A percentile compares a stretch with the other conserved stretches of the same genome.
Evolutionary conservation across 2,113 vertebrate species (phyloP).

Genomic region (Sylvietta virens): DNA sequence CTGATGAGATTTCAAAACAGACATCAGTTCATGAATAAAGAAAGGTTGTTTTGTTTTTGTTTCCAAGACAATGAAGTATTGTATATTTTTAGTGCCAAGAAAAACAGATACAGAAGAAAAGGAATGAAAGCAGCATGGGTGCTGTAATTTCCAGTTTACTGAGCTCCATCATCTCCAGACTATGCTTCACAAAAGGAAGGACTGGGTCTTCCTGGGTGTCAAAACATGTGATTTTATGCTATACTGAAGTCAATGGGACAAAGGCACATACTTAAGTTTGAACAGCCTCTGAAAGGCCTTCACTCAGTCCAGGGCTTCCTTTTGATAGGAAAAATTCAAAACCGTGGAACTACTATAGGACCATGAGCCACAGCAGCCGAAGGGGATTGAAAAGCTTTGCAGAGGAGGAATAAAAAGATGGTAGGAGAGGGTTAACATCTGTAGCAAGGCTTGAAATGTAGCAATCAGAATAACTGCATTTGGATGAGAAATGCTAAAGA

Average conservation of each 20-base stretch:
- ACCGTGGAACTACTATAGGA: background rate
- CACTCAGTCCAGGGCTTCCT: background rate
- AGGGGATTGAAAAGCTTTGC: background rate
- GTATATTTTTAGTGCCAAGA: background rate
- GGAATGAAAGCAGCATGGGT: background rate
- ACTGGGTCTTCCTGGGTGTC: background rate
- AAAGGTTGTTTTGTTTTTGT: background rate
- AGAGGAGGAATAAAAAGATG: background rate
- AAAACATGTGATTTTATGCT: background rate
- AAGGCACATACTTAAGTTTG: background rate
- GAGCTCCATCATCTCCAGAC: background rate
- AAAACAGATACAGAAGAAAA: background rate
- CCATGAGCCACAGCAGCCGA: background rate
- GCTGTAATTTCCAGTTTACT: background rate
- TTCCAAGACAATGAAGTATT: slow-evolving; percentile 11
- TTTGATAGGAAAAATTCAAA: background rate
- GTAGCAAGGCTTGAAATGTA: background rate
- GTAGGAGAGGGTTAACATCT: background rate
- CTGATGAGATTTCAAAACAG: slow-evolving; percentile 7
- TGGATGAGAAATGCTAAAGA: background rate
- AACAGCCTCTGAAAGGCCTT: background rate
- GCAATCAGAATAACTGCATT: background rate
- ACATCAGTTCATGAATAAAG: slow-evolving; percentile 27
- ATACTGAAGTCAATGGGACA: background rate
- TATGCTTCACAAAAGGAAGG: background rate